These are phyloP conservation scores for Alcedo atthis DNA, from an alignment of 2,797 vertebrate genomes.

Conservation along the genomic window DNA sequence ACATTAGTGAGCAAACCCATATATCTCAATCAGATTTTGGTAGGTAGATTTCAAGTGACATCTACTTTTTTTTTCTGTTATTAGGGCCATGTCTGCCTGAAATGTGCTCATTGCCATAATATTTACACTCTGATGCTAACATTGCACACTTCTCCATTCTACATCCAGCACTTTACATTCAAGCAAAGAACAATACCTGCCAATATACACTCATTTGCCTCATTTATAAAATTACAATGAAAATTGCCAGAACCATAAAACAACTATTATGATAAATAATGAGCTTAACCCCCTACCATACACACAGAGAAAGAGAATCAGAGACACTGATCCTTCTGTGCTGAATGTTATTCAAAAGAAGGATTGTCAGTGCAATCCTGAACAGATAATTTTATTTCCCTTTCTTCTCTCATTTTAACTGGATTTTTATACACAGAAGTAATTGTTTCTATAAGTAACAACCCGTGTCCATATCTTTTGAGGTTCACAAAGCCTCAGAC, in stretches of 20 bases:
- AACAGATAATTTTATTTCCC: slow-evolving; percentile 39
- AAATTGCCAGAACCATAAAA: neutral
- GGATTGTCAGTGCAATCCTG: slow-evolving; percentile 2
- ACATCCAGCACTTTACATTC: neutral
- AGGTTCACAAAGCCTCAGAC: slow-evolving; percentile 54
- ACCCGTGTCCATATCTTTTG: neutral
- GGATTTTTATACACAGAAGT: slow-evolving; percentile 44
- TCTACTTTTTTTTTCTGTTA: neutral
- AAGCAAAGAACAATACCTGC: slow-evolving; percentile 4
- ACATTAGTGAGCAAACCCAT: neutral
- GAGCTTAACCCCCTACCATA: neutral
- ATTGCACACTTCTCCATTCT: neutral
- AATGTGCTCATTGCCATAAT: neutral
- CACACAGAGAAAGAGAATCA: neutral
- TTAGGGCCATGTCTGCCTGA: neutral
- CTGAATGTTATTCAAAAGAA: neutral
- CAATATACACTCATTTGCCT: neutral
- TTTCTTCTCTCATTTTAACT: slow-evolving; percentile 40
- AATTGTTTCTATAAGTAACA: slow-evolving; percentile 37
- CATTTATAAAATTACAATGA: neutral
- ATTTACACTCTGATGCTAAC: neutral
- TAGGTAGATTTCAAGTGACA: neutral
- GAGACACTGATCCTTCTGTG: neutral
- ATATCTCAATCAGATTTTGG: neutral
- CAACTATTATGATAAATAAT: slow-evolving; percentile 46